Evolutionary conservation across 2,113 vertebrate species (phyloP), one percentile per base, ranked within the genome.

Genomic region (Strix uralensis): DNA sequence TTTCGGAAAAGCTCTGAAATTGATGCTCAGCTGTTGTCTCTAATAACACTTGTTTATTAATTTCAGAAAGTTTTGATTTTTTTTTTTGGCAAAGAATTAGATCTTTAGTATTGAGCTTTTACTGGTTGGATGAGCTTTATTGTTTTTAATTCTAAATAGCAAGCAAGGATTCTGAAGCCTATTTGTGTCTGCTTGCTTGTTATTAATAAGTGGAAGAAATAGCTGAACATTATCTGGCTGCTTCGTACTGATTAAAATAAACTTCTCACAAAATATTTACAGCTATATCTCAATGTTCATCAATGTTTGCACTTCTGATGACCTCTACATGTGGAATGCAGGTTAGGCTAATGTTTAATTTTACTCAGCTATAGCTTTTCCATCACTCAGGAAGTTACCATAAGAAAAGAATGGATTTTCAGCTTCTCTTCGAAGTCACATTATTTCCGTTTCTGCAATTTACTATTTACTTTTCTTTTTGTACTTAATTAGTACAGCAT

Each of bases 271-370:
- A 86, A 88, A 88, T 91, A 95, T 91, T 90, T 95, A 59, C 54
- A 51, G 29, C 38, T 80, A 14, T 40, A 77, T 90, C 47, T 82
- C 40, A 40, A 0, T 83, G 54, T 81, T 96, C 47, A 86, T 96
- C 87, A 59, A 1, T 85, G 40, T 82, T 92, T 97, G 78, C 67
- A 83, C 71, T 94, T 75, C 59, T 94, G 34, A 27, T 94, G 94
- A 92, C 74, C 86, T 86, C 72, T 63, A 20, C 85, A 78, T 74
- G 81, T 81, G 67, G 42, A 95, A 83, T 71, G 74, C 71, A 83
- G 91, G 91, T 97, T 92, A 70, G 67, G 72, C 79, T 86, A 88
- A 86, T 58, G 71, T 94, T 95, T 92, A 62, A 81, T 96, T 94
- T 96, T 89, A 40, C 67, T 72, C 36, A 58, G 2, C 84, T 87